Percentiles rank a stretch among this genome's conserved stretches.
Evolutionary conservation across 2,888 invertebrate species (phyloP).

Genomic region (Eustalomyia histrio): DNA sequence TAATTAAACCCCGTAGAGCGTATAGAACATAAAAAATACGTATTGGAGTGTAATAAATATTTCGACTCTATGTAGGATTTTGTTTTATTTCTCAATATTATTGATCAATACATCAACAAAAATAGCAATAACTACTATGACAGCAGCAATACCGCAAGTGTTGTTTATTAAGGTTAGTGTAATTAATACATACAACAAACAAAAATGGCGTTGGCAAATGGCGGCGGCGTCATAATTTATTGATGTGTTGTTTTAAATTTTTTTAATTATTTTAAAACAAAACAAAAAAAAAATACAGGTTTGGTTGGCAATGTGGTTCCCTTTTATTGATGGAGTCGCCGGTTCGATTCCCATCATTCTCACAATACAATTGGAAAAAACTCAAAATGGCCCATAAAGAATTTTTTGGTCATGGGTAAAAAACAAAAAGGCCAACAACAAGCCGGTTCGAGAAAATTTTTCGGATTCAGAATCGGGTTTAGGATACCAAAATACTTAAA

Average conservation of each 20-base stretch:
- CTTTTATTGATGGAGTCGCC: no score
- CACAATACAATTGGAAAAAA: no score
- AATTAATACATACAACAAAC: slow-evolving; percentile 30
- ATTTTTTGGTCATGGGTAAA: no score
- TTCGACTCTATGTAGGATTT: slow-evolving; percentile 21
- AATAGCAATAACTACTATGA: background rate
- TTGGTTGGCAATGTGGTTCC: background rate
- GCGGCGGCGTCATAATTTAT: slow-evolving; percentile 9
- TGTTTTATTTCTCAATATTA: slow-evolving; percentile 26
- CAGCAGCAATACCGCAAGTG: slow-evolving; percentile 23
- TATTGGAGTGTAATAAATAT: background rate
- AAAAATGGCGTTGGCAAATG: slow-evolving; percentile 45
- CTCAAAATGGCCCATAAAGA: no score
- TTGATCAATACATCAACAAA: slow-evolving; percentile 10
- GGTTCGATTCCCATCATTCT: no score
- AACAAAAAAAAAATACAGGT: no score
- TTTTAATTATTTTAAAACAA: background rate
- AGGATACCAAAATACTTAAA: no score
- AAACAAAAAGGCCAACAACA: no score
- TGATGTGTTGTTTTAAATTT: background rate
- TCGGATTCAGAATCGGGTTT: no score
- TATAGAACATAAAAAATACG: slow-evolving; percentile 29
- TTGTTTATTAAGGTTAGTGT: slow-evolving; percentile 19
- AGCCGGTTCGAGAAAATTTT: no score
- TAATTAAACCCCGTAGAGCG: slow-evolving; percentile 40